These are phyloP conservation scores for Coregonus clupeaformis DNA, from an alignment of 2,113 vertebrate species.

Conservation along the genomic window DNA sequence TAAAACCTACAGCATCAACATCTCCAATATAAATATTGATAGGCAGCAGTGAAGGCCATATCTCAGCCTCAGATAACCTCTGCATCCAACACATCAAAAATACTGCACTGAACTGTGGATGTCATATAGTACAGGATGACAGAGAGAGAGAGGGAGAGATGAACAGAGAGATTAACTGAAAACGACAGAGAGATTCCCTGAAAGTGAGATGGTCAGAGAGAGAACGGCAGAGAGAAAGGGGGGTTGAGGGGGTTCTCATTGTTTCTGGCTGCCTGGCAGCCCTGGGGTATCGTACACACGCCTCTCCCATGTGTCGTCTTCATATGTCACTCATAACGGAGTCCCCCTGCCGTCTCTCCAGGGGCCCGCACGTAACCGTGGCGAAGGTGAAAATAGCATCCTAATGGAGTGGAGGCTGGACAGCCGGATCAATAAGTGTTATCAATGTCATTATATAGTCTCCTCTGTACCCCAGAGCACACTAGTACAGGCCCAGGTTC, in stretches of 20 bases:
- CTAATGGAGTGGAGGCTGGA: constrained; percentile 49
- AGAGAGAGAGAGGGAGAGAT: neutral
- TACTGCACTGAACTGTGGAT: too few relatives aligned
- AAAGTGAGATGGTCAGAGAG: neutral
- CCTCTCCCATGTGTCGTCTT: constrained; percentile 49
- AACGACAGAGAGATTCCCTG: neutral
- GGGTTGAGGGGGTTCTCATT: constrained; percentile 30
- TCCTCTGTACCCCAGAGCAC: constrained; percentile 23
- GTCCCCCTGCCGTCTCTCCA: constrained; percentile 57
- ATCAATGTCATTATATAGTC: constrained; percentile 63
- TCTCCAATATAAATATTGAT: too few relatives aligned
- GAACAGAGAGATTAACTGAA: neutral
- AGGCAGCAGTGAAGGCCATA: too few relatives aligned
- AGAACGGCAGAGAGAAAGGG: neutral
- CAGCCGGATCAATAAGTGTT: constrained; percentile 68
- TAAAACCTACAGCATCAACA: too few relatives aligned
- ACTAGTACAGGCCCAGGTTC: neutral
- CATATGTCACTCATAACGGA: constrained; percentile 66
- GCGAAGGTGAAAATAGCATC: constrained; percentile 60
- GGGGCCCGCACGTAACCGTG: constrained; percentile 49
- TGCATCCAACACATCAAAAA: too few relatives aligned
- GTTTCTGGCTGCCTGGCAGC: constrained; percentile 35
- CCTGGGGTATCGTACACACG: constrained; percentile 52
- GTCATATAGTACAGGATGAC: too few relatives aligned
- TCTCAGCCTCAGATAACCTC: too few relatives aligned